Evolutionary conservation across 2,113 vertebrate species (phyloP).

Genomic region (Empidonax alnorum): DNA sequence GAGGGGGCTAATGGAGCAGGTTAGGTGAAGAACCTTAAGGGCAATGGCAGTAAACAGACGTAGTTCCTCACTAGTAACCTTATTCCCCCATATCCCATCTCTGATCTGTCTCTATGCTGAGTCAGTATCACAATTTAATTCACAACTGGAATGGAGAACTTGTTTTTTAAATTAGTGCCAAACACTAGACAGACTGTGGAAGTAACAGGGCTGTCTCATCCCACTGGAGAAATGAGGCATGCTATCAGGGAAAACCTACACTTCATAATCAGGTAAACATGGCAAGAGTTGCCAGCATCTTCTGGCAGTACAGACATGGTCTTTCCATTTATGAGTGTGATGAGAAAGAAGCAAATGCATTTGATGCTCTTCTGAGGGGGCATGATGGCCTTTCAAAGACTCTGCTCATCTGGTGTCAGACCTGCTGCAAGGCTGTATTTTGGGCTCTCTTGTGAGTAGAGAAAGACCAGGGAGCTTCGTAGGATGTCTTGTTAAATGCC

Average conservation of each 20-base stretch:
- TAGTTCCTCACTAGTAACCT: background rate
- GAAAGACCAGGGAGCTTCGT: background rate
- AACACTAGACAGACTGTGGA: background rate
- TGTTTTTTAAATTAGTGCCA: background rate
- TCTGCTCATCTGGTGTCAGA: background rate
- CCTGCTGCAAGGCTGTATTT: background rate
- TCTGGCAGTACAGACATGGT: background rate
- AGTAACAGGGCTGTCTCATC: background rate
- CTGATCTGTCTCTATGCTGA: background rate
- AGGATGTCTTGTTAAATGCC: background rate
- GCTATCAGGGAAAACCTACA: background rate
- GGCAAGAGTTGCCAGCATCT: background rate
- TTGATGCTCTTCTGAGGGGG: background rate
- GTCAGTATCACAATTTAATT: background rate
- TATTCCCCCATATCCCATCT: background rate
- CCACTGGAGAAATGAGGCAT: background rate
- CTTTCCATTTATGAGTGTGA: background rate
- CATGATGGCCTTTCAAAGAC: background rate
- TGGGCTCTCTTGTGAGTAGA: background rate
- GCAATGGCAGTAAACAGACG: background rate
- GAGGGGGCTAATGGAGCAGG: background rate
- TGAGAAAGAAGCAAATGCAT: background rate
- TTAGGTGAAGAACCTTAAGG: background rate
- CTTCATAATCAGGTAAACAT: background rate
- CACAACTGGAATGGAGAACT: background rate